Evolutionary conservation across 2,888 invertebrate genomes (phyloP).

Genomic region (Cephus runcator): DNA sequence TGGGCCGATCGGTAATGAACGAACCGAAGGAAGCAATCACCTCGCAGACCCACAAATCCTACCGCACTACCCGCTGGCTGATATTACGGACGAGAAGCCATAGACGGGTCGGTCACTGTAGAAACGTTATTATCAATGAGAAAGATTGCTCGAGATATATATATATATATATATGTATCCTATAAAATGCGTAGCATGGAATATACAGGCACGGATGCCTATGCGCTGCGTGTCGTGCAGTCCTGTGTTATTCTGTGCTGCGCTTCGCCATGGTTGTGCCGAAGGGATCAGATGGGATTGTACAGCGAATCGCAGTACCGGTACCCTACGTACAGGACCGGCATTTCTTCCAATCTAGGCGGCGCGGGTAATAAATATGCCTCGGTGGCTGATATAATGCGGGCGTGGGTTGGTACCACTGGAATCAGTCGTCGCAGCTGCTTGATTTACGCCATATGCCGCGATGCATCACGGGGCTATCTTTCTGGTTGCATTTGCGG

Average conservation of each 20-base stretch:
- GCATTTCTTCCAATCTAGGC: conserved; percentile 58
- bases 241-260: background rate
- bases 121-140: conserved; percentile 43
- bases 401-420: conserved; percentile 25
- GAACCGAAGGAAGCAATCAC: conserved; percentile 45
- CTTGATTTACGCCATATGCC: conserved; percentile 60
- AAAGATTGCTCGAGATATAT: background rate
- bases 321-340: conserved; percentile 6
- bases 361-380: conserved; percentile 59
- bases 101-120: background rate
- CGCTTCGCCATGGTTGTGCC: background rate
- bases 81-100: background rate
- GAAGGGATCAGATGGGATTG: background rate
- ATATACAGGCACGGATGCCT: background rate
- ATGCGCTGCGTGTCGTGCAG: background rate
- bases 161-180: background rate
- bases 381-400: conserved; percentile 17
- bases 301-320: background rate
- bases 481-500: conserved; percentile 50
- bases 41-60: conserved; percentile 47
- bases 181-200: background rate
- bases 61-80: conserved; percentile 4
- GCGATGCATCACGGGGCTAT: conserved; percentile 53
- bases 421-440: conserved; percentile 59
- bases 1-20: conserved; percentile 60